phyloP scores from a whole-genome alignment of 2,888 invertebrate species.

The Cephonodes hylas region DNA sequence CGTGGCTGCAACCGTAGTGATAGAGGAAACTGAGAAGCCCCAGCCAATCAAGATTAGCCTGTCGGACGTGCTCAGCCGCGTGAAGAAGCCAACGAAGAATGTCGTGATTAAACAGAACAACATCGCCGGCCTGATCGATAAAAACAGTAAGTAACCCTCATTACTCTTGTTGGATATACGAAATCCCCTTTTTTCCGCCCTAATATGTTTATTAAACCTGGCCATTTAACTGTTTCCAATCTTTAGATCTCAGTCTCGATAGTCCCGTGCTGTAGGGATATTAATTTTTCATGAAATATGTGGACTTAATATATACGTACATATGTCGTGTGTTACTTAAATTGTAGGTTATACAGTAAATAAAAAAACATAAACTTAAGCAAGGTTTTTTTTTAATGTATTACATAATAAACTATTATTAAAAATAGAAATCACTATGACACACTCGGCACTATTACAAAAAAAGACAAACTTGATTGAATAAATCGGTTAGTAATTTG shows the following conservation, averaged over 20 bases:
- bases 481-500: background rate
- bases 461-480: background rate
- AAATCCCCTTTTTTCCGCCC: background rate
- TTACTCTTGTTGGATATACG: background rate
- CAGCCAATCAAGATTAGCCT: constrained; percentile 89
- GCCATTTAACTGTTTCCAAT: background rate
- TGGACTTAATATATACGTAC: too few species aligned
- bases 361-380: too few species aligned
- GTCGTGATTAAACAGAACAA: constrained; percentile 75
- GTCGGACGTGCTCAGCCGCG: constrained; percentile 84
- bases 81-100: constrained; percentile 85
- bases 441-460: too few species aligned
- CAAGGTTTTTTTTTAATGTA: background rate
- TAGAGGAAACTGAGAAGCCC: constrained; percentile 85
- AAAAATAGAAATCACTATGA: background rate
- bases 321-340: too few species aligned
- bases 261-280: background rate
- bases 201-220: background rate
- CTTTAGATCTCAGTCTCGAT: background rate
- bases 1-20: constrained; percentile 84
- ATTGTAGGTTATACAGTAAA: too few species aligned
- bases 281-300: background rate
- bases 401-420: background rate
- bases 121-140: constrained; percentile 72
- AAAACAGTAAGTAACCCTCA: constrained; percentile 80